A percentile compares a stretch with the other conserved stretches of the same genome.
Conservation (phyloP, 2,113 vertebrate genomes). For the Calidris pygmaea region DNA sequence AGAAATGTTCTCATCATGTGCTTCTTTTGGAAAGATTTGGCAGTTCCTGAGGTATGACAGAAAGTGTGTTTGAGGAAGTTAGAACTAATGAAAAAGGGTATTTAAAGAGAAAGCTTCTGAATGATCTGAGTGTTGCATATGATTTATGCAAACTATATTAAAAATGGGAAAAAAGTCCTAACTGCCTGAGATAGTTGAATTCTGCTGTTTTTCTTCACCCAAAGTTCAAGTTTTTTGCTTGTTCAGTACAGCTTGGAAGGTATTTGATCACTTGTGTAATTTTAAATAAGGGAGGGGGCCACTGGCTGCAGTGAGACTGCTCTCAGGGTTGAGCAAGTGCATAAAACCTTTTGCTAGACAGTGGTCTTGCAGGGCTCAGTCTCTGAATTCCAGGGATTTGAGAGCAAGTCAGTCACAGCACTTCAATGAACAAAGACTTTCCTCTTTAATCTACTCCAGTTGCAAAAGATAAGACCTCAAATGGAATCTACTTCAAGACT, state of each 20-base stretch:
- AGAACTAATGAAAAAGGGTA: neutral
- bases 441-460: constrained; percentile 52
- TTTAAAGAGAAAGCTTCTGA: neutral
- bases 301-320: neutral
- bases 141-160: neutral
- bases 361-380: neutral
- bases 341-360: constrained; percentile 1
- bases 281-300: neutral
- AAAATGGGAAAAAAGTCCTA: neutral
- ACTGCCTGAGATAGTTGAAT: neutral
- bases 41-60: neutral
- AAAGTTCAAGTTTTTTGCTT: neutral
- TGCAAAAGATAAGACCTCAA: constrained; percentile 56
- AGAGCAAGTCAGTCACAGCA: constrained; percentile 35
- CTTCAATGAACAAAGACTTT: constrained; percentile 58
- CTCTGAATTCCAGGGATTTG: constrained; percentile 50
- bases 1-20: neutral
- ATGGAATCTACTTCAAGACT: constrained; percentile 58
- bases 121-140: neutral
- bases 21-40: constrained; percentile 20
- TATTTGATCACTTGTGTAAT: neutral
- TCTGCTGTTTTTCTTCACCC: neutral
- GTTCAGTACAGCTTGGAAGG: neutral
- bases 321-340: neutral
- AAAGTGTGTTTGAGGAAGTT: neutral